phyloP scores from a whole-genome alignment of 2,888 invertebrate species.

The Oxytorus armatus region DNA sequence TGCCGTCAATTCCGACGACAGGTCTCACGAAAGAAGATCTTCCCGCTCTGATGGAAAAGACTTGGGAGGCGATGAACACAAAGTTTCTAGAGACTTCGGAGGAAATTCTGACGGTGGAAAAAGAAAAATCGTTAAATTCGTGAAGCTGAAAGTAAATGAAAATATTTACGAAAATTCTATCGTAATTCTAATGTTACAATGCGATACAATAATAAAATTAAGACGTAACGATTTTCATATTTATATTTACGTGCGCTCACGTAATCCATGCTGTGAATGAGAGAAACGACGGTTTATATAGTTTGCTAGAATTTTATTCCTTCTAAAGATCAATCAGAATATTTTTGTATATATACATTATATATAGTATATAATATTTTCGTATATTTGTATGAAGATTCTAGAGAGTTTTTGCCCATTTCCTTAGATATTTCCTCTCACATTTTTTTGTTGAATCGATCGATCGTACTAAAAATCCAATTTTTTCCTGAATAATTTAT shows the following conservation, averaged over 20 bases:
- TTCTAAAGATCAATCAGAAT: constrained; percentile 17
- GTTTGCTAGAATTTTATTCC: constrained; percentile 1
- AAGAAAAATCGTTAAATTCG: constrained; percentile 25
- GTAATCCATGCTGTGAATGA: constrained; percentile 18
- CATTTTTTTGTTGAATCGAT: neutral
- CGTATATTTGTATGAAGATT: neutral
- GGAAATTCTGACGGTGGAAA: constrained; percentile 79
- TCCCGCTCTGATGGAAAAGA: constrained; percentile 87
- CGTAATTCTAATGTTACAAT: neutral
- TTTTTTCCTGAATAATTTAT: too few relatives aligned
- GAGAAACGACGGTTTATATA: constrained; percentile 12
- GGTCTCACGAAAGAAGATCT: constrained; percentile 88
- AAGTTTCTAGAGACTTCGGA: constrained; percentile 86
- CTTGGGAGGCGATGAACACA: constrained; percentile 89
- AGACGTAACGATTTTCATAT: neutral
- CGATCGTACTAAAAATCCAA: too few relatives aligned
- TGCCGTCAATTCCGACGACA: constrained; percentile 90
- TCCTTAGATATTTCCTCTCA: neutral
- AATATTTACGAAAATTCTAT: neutral
- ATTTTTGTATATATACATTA: constrained; percentile 38
- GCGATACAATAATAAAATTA: constrained; percentile 5
- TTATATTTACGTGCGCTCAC: neutral
- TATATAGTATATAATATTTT: constrained; percentile 17
- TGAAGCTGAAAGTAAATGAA: constrained; percentile 1
- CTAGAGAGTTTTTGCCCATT: neutral